Evolutionary conservation across 2,888 invertebrate genomes (phyloP).

Genomic region (Agriopis marginaria): DNA sequence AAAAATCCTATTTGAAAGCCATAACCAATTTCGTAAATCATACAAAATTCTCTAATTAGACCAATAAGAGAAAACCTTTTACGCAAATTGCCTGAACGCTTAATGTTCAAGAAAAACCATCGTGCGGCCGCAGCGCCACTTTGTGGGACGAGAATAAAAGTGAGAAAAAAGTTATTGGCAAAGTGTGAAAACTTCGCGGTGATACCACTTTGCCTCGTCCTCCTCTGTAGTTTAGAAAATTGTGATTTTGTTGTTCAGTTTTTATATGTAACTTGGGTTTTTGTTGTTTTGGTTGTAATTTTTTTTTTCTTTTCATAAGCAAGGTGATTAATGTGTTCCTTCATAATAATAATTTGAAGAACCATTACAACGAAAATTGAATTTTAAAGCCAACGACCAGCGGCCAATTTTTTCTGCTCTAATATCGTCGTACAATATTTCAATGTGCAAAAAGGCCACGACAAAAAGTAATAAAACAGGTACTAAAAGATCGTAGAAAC

Average conservation of each 20-base stretch:
- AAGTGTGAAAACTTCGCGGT: constrained; percentile 53
- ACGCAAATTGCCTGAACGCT: constrained; percentile 57
- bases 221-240: constrained; percentile 21
- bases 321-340: neutral
- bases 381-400: no score
- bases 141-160: constrained; percentile 50
- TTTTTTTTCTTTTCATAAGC: neutral
- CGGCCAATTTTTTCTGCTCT: no score
- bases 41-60: constrained; percentile 44
- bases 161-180: constrained; percentile 31
- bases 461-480: no score
- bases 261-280: neutral
- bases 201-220: constrained; percentile 28
- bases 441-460: no score
- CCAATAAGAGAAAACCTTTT: constrained; percentile 52
- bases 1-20: neutral
- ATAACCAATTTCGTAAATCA: constrained; percentile 30
- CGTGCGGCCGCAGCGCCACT: constrained; percentile 55
- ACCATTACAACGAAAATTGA: no score
- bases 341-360: no score
- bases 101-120: constrained; percentile 58
- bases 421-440: no score
- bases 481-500: no score
- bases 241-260: constrained; percentile 20
- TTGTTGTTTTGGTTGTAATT: constrained; percentile 16